These are phyloP conservation scores for Emmelina monodactyla DNA, from an alignment of 2,888 invertebrate genomes.

Conservation along the genomic window DNA sequence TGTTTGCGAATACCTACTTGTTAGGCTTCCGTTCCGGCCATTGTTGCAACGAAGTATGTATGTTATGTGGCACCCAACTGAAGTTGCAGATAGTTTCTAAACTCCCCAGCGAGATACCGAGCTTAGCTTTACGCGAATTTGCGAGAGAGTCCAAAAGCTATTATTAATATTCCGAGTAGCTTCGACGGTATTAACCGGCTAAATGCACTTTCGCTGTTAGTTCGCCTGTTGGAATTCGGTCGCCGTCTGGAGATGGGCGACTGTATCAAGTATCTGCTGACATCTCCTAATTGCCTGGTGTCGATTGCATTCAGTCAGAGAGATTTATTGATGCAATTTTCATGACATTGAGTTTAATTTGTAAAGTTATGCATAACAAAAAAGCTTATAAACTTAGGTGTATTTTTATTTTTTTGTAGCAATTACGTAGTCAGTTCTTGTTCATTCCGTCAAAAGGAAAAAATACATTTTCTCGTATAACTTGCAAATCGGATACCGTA, in stretches of 20 bases:
- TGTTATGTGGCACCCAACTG: too few species aligned
- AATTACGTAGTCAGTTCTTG: too few species aligned
- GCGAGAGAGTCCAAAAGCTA: slow-evolving; percentile 21
- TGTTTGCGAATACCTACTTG: too few species aligned
- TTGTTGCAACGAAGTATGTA: too few species aligned
- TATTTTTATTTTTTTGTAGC: too few species aligned
- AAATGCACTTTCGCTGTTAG: slow-evolving; percentile 48
- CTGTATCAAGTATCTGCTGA: slow-evolving; percentile 25
- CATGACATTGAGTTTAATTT: too few species aligned
- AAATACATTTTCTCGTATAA: too few species aligned
- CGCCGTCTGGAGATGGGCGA: slow-evolving; percentile 18
- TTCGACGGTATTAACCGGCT: slow-evolving; percentile 31
- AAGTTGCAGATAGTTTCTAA: slow-evolving; percentile 1
- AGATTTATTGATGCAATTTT: slow-evolving; percentile 38
- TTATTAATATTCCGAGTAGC: slow-evolving; percentile 51
- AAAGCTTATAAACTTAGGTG: too few species aligned
- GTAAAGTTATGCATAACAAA: too few species aligned
- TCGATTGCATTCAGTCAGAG: slow-evolving; percentile 29
- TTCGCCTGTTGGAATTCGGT: slow-evolving; percentile 29
- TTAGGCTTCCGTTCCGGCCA: too few species aligned
- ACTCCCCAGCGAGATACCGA: background rate
- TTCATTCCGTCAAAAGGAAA: too few species aligned
- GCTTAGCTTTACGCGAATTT: slow-evolving; percentile 9
- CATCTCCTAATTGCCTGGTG: slow-evolving; percentile 41
- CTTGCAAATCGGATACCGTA: too few species aligned